Conservation (phyloP, 2,113 vertebrate species). For the Sitta europaea region DNA sequence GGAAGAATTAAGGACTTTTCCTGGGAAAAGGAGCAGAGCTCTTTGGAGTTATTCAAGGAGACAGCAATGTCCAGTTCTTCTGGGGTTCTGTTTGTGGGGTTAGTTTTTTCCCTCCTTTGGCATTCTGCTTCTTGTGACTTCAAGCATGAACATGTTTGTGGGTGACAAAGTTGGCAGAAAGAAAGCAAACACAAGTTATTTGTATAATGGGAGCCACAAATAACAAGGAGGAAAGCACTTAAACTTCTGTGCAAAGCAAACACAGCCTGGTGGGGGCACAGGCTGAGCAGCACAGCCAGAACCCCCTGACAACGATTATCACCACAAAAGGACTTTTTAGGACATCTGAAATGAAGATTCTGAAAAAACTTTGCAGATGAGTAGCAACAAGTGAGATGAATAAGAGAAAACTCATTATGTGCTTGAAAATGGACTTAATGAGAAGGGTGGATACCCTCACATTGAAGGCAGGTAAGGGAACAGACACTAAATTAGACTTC, state of each 20-base stretch:
- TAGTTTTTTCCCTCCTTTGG: background rate
- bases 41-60: background rate
- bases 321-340: background rate
- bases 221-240: background rate
- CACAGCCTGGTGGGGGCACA: background rate
- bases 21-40: background rate
- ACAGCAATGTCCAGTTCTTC: background rate
- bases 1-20: background rate
- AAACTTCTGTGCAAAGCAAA: background rate
- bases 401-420: background rate
- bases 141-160: background rate
- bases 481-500: background rate
- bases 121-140: background rate
- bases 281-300: background rate
- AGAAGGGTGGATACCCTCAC: background rate
- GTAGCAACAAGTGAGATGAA: background rate
- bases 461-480: background rate
- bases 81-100: background rate
- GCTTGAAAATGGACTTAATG: background rate
- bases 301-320: background rate
- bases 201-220: background rate
- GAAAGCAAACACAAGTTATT: background rate
- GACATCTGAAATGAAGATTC: background rate
- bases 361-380: background rate
- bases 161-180: background rate